Evolutionary conservation across 1,140 invertebrate genomes (phyloP), one percentile per base, ranked within the genome.

Genomic region (Dolichoris vasculosae): DNA sequence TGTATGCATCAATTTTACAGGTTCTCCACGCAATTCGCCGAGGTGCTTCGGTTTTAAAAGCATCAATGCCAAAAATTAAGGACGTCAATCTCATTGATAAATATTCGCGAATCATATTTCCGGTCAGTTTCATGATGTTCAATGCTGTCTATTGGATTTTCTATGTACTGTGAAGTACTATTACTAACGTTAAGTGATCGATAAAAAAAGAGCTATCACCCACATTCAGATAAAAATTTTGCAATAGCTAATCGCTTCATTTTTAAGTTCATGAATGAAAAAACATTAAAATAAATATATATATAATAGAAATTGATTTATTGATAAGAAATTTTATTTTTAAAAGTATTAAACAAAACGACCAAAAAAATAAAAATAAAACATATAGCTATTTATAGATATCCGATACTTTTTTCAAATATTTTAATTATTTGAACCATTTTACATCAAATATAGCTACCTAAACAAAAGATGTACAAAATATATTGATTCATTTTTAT

Each of bases 21-120:
- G 94, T 98, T 89, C 93, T 97, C 43, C 96, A 97, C 89, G 97
- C 96, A 11, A 93, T 97, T 35, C 95, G 95, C 80, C 95, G 95
- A 88, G 96, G 97, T 35, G 97, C 97, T 2, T 96, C 96, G 8
- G 96, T 96, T 11, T 92, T 97, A 71, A 96, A 96, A 89, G 95
- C 96, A 13, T 97, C 97, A 9, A 96, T 99, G 94, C 98, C 98
- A 1, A 96, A 97, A 92, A 98, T 99, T 88, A 97, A 98, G 90
- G 98, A 99, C 92, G 98, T 99, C 59, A 99, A 99, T 91, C 96
- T 98, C 71, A 99, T 99, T 89, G 98, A 99, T 93, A 98, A 98
- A 90, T 99, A 98, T 91, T 98, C 98, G 15, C 94, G 98, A 86
- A 95, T 99, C 86, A 95, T 99, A 79, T 99, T 99, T 93, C 98